Evolutionary conservation across 2,797 vertebrate species (phyloP).

Genomic region (Tokudaia tokunoshimensis): DNA sequence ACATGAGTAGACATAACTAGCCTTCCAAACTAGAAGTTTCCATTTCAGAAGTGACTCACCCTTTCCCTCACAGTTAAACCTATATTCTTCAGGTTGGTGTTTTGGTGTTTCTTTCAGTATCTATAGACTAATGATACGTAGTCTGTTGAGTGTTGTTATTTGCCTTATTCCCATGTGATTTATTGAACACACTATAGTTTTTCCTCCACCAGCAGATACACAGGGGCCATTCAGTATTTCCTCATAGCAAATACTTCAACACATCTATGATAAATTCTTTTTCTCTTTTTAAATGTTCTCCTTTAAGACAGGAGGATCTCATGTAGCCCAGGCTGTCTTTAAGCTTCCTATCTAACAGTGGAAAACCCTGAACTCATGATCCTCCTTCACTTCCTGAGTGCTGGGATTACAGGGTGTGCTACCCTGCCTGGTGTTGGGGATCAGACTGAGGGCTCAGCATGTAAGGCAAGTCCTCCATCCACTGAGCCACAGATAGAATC

Average conservation of each 20-base stretch:
- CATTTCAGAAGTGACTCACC: neutral
- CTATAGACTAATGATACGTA: neutral
- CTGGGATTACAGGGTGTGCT: neutral
- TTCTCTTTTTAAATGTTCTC: neutral
- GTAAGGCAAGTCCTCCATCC: neutral
- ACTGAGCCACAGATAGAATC: neutral
- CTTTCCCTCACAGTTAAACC: neutral
- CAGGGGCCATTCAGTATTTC: slow-evolving; percentile 20
- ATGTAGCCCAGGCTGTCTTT: neutral
- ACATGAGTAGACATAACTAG: no score
- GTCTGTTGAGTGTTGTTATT: neutral
- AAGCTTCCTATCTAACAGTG: neutral
- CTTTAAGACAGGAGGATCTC: neutral
- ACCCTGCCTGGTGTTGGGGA: neutral
- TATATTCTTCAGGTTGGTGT: neutral
- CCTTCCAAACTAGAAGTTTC: no score
- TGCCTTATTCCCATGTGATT: slow-evolving; percentile 14
- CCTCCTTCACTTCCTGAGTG: neutral
- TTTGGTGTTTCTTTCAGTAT: neutral
- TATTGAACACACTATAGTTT: neutral
- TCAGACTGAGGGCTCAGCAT: neutral
- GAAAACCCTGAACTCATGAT: neutral
- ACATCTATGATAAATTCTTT: neutral
- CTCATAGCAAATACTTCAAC: neutral
- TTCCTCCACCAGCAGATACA: neutral